A percentile compares a stretch with the other conserved stretches of the same genome.
Evolutionary conservation across 2,113 vertebrate genomes (phyloP).

Genomic region (Lathamus discolor): DNA sequence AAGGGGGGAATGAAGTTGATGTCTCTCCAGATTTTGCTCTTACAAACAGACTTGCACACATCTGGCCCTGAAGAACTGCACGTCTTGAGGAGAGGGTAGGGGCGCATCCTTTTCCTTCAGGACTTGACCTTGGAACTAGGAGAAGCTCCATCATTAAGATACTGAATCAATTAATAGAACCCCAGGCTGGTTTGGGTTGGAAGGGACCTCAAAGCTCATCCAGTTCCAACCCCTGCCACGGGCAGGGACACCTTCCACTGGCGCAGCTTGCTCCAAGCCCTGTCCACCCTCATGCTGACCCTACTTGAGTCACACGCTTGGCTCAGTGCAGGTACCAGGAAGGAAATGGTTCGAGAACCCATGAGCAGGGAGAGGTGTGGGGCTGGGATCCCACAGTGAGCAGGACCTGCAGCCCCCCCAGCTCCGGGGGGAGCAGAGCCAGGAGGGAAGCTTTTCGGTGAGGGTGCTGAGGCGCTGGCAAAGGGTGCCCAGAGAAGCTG

Average conservation of each 20-base stretch:
- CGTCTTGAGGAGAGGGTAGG: fast-evolving
- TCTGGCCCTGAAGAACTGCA: background rate
- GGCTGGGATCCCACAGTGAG: background rate
- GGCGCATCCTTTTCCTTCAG: background rate
- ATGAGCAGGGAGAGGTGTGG: background rate
- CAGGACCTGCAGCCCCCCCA: background rate
- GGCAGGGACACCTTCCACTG: background rate
- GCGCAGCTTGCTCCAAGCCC: background rate
- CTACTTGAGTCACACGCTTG: background rate
- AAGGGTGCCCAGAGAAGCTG: too few relatives aligned
- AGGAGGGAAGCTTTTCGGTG: too few relatives aligned
- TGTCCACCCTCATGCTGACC: background rate
- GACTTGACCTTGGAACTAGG: background rate
- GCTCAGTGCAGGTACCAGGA: too few relatives aligned
- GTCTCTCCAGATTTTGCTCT: background rate
- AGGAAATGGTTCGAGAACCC: too few relatives aligned
- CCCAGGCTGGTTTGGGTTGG: background rate
- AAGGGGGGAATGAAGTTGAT: background rate
- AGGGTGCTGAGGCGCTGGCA: too few relatives aligned
- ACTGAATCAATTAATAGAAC: background rate
- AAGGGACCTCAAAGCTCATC: background rate
- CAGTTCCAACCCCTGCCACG: background rate
- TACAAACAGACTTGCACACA: too few relatives aligned
- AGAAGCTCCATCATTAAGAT: background rate
- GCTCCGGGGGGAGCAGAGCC: too few relatives aligned